Evolutionary conservation across 2,797 vertebrate genomes (phyloP).

Genomic region (Anableps anableps): DNA sequence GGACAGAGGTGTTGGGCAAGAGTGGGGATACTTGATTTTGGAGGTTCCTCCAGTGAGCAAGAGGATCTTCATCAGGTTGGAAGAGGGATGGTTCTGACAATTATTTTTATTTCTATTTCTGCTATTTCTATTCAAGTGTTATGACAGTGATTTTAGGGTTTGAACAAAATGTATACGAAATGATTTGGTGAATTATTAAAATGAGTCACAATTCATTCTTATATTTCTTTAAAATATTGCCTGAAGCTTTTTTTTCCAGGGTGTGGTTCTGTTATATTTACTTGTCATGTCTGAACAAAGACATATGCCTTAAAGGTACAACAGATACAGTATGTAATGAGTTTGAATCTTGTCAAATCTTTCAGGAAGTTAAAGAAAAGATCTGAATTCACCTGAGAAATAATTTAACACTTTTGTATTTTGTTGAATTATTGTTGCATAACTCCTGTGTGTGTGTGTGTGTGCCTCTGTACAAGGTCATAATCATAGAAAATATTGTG

Average conservation of each 20-base stretch:
- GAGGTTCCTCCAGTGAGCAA: too few relatives aligned
- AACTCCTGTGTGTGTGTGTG: background rate
- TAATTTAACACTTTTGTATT: background rate
- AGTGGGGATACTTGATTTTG: too few relatives aligned
- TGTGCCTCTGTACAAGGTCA: background rate
- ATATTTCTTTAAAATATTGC: background rate
- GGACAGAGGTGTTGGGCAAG: too few relatives aligned
- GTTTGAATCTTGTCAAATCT: background rate
- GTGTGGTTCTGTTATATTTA: background rate
- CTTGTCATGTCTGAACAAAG: background rate
- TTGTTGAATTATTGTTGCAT: background rate
- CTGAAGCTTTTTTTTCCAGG: background rate
- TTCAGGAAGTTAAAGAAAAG: background rate
- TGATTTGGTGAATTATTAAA: background rate
- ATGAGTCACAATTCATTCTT: background rate
- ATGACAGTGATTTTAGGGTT: too few relatives aligned
- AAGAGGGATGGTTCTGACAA: too few relatives aligned
- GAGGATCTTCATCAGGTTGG: too few relatives aligned
- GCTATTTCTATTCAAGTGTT: too few relatives aligned
- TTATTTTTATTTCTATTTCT: too few relatives aligned
- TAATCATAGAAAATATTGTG: background rate
- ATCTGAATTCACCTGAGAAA: background rate
- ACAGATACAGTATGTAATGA: background rate
- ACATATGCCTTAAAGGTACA: background rate
- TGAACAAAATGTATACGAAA: too few relatives aligned